Evolutionary conservation across 2,113 vertebrate genomes (phyloP).

Genomic region (Aspidoscelis tigris): DNA sequence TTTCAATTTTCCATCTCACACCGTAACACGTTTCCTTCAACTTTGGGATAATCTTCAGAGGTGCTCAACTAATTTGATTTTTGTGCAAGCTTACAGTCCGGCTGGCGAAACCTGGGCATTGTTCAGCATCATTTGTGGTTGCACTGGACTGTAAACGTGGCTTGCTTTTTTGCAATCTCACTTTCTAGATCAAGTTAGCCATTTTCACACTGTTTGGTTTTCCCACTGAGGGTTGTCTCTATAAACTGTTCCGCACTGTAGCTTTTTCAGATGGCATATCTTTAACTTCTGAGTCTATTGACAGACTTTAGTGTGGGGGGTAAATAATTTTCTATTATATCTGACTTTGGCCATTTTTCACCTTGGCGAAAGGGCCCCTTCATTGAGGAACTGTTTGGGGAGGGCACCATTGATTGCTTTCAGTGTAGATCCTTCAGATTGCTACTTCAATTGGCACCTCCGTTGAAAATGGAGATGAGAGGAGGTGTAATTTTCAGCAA

Average conservation of each 20-base stretch:
- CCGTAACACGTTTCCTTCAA: constrained; percentile 6
- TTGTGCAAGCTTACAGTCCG: constrained; percentile 30
- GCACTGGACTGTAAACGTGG: constrained; percentile 49
- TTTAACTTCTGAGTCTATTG: constrained; percentile 38
- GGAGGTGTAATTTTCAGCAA: no score
- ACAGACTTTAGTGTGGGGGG: constrained; percentile 55
- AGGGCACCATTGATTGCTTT: no score
- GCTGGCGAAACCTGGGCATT: constrained; percentile 29
- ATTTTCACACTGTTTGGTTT: constrained; percentile 51
- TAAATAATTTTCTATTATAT: constrained; percentile 21
- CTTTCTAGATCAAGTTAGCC: background rate
- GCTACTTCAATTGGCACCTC: no score
- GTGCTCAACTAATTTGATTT: constrained; percentile 22
- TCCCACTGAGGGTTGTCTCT: constrained; percentile 48
- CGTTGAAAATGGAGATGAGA: no score
- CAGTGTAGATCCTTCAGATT: no score
- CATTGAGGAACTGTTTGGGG: no score
- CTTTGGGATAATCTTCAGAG: constrained; percentile 48
- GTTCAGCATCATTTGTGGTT: constrained; percentile 58
- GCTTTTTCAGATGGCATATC: constrained; percentile 45
- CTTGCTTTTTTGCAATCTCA: background rate
- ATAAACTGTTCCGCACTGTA: constrained; percentile 44
- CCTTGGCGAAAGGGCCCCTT: no score
- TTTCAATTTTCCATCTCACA: constrained; percentile 27
- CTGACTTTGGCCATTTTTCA: background rate